Percentiles rank a stretch among this genome's conserved stretches.
phyloP scores from a whole-genome alignment of 2,113 vertebrate genomes.

The Sturnus vulgaris region DNA sequence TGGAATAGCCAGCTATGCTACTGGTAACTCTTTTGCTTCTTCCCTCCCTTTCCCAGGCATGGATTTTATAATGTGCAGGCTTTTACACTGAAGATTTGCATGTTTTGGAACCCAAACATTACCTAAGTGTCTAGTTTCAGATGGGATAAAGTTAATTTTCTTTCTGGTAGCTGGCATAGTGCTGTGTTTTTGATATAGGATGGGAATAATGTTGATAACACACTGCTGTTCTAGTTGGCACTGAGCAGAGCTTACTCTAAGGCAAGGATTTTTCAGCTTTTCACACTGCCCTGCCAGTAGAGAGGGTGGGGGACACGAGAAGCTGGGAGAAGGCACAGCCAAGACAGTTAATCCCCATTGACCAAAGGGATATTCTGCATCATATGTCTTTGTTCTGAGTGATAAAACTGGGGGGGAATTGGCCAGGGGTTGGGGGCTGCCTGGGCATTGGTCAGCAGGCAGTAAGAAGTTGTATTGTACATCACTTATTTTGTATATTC shows the following conservation, averaged over 20 bases:
- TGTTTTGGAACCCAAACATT: background rate
- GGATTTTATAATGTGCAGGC: background rate
- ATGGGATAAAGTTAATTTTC: background rate
- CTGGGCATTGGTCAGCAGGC: too few species aligned
- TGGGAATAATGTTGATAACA: background rate
- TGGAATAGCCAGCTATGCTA: background rate
- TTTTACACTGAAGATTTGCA: background rate
- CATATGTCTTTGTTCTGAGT: background rate
- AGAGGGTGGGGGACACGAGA: background rate
- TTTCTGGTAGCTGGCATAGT: background rate
- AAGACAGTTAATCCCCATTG: background rate
- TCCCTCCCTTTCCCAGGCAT: too few species aligned
- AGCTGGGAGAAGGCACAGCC: background rate
- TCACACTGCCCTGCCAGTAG: background rate
- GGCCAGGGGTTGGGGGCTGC: background rate
- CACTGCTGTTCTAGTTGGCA: background rate
- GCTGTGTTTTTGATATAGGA: background rate
- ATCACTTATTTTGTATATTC: background rate
- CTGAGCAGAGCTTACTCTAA: background rate
- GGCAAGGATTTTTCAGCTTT: background rate
- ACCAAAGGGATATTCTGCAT: background rate
- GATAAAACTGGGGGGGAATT: background rate
- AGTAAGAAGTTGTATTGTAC: background rate
- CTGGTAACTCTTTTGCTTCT: background rate
- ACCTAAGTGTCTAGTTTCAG: background rate